Evolutionary conservation across 64 coral and sea anemone species (phyloP).

Genomic region (Stichodactyla helianthus): DNA sequence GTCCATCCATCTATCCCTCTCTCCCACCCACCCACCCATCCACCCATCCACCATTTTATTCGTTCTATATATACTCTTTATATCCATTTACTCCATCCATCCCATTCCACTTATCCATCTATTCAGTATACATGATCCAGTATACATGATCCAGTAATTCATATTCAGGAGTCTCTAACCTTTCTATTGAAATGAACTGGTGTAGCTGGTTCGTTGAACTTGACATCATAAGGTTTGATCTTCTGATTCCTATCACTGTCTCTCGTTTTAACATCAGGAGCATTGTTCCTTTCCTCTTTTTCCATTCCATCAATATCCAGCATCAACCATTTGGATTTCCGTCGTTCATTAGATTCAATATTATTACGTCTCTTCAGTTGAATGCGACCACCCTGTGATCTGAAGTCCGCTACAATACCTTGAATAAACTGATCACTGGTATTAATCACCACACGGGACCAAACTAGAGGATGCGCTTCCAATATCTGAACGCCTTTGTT

Average conservation of each 20-base stretch:
- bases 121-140: too few species aligned
- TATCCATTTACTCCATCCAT: too few species aligned
- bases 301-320: not conserved
- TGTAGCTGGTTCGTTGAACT: not conserved
- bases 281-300: not conserved
- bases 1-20: too few species aligned
- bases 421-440: slow-evolving; percentile 38
- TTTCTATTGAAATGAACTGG: slow-evolving; percentile 36
- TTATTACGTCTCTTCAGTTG: slow-evolving; percentile 16
- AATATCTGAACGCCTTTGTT: slow-evolving; percentile 46
- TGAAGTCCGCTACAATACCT: slow-evolving; percentile 62
- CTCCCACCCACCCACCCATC: too few species aligned
- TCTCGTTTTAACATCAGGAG: not conserved
- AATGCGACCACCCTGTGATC: slow-evolving; percentile 87
- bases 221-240: not conserved
- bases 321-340: slow-evolving; percentile 12
- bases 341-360: not conserved
- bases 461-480: slow-evolving; percentile 60
- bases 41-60: too few species aligned
- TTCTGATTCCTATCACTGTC: not conserved
- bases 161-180: slow-evolving; percentile 4
- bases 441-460: slow-evolving; percentile 47
- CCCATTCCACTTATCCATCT: too few species aligned
- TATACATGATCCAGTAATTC: not conserved
- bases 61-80: too few species aligned